phyloP scores from a whole-genome alignment of 2,797 vertebrate species.

The Falco rusticolus region DNA sequence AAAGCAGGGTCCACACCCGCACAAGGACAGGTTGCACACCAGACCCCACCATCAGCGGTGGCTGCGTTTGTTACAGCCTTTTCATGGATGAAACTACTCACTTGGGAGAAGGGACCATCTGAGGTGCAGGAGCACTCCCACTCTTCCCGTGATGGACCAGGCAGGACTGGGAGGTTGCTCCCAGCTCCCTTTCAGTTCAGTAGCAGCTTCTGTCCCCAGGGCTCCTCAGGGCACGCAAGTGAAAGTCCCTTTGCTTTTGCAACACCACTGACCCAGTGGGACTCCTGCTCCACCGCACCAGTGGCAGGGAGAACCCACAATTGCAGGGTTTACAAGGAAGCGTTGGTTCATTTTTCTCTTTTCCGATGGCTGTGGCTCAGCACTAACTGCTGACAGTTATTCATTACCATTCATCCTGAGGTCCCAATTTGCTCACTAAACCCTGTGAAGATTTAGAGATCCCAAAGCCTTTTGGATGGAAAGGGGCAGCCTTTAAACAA shows the following conservation, averaged over 20 bases:
- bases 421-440: background rate
- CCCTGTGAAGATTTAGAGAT: background rate
- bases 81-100: rapidly evolving
- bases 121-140: rapidly evolving
- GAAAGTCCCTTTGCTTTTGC: conserved; percentile 25
- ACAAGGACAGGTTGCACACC: background rate
- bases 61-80: background rate
- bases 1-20: rapidly evolving
- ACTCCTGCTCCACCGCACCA: rapidly evolving
- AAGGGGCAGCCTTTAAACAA: conserved; percentile 13
- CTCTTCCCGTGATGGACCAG: rapidly evolving
- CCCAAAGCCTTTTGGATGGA: background rate
- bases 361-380: background rate
- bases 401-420: background rate
- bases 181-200: conserved; percentile 9
- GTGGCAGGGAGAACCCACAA: background rate
- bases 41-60: background rate
- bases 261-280: background rate
- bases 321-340: background rate
- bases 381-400: background rate
- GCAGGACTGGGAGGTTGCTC: background rate
- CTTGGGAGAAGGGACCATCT: background rate
- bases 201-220: background rate
- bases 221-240: rapidly evolving
- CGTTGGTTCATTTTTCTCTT: background rate